A percentile compares a stretch with the other conserved stretches of the same genome.
Evolutionary conservation across 1,140 invertebrate species (phyloP).

Genomic region (Andrena cerasifolii): DNA sequence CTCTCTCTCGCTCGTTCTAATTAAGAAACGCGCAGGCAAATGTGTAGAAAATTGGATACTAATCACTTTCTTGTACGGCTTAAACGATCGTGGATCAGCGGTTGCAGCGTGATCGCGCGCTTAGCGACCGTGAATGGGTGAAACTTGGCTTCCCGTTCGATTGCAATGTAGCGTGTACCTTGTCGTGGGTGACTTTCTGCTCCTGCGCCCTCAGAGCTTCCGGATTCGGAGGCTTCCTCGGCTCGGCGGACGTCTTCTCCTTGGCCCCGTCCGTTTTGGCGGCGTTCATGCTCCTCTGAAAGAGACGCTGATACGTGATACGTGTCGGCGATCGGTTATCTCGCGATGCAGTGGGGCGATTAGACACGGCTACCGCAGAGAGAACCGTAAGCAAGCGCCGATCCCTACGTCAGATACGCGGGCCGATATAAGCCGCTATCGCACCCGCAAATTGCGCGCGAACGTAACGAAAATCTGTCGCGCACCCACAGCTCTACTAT

Average conservation of each 20-base stretch:
- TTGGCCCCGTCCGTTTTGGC: slow-evolving; percentile 61
- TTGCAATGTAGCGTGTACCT: slow-evolving; percentile 69
- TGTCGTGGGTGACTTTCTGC: slow-evolving; percentile 79
- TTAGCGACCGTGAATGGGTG: too few species aligned
- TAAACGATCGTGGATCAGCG: too few species aligned
- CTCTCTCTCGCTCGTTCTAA: background rate
- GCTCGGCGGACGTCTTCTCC: slow-evolving; percentile 68
- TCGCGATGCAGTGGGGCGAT: background rate
- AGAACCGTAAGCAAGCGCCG: too few species aligned
- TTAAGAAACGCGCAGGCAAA: background rate
- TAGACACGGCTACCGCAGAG: background rate
- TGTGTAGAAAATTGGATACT: too few species aligned
- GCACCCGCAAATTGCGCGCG: background rate
- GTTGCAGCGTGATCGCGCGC: too few species aligned
- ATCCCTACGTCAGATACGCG: too few species aligned
- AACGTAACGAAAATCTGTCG: background rate
- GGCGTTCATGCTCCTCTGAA: slow-evolving; percentile 73
- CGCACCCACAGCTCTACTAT: background rate
- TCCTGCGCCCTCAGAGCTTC: slow-evolving; percentile 74
- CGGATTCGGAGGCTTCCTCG: slow-evolving; percentile 70
- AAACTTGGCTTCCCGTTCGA: too few species aligned
- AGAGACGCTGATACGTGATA: background rate
- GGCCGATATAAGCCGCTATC: background rate
- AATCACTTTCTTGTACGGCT: too few species aligned
- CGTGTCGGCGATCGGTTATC: background rate